These are phyloP conservation scores for Drosophila aff. DNA, from an alignment of 1,140 invertebrate species.

Conservation along the genomic window DNA sequence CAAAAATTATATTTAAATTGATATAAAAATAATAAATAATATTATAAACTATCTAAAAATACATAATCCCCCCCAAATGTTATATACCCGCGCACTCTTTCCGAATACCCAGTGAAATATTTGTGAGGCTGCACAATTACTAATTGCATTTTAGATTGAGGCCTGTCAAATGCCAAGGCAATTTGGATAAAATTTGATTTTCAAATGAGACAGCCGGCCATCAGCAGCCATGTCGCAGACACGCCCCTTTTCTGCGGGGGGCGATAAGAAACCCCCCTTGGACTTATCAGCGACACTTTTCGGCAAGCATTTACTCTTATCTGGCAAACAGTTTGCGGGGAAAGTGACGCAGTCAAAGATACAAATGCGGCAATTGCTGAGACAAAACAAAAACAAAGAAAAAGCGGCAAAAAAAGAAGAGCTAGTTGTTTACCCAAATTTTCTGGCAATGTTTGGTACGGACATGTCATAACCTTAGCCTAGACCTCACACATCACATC, in stretches of 20 bases:
- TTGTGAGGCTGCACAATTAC: constrained; percentile 54
- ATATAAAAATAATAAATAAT: too few relatives aligned
- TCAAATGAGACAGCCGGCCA: constrained; percentile 48
- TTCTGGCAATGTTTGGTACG: constrained; percentile 44
- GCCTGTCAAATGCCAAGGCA: constrained; percentile 50
- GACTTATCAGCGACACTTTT: constrained; percentile 34
- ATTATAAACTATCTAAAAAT: too few relatives aligned
- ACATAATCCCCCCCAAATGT: too few relatives aligned
- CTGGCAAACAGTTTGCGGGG: constrained; percentile 47
- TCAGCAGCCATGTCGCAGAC: constrained; percentile 1
- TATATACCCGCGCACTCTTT: background rate
- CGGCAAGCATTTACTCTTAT: constrained; percentile 66
- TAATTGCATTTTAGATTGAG: constrained; percentile 65
- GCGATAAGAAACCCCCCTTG: constrained; percentile 45
- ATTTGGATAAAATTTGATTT: constrained; percentile 68
- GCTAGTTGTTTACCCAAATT: constrained; percentile 54
- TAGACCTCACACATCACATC: constrained; percentile 62
- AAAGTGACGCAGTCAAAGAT: constrained; percentile 71
- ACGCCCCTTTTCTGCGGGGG: background rate
- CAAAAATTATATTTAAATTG: too few relatives aligned
- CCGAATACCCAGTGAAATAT: background rate
- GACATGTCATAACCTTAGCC: constrained; percentile 79
- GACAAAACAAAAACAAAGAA: background rate
- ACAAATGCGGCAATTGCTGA: constrained; percentile 69
- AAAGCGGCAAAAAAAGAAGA: background rate